A percentile compares a stretch with the other conserved stretches of the same genome.
phyloP scores from a whole-genome alignment of 2,113 vertebrate species.

The Pseudorectes ferrugineus region DNA sequence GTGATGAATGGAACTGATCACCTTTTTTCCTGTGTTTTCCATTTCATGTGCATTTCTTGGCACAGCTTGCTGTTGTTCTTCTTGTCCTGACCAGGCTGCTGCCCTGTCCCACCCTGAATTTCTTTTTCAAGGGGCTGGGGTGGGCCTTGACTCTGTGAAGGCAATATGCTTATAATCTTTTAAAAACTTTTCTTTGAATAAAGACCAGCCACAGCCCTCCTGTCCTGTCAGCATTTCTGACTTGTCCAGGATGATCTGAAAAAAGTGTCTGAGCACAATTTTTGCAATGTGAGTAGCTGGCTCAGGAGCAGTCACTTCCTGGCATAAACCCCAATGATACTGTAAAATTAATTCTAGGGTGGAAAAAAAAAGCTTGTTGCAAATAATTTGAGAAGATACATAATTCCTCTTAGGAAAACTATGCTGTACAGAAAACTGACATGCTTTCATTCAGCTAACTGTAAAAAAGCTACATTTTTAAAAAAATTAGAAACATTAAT shows the following conservation, averaged over 20 bases:
- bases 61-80: neutral
- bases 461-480: neutral
- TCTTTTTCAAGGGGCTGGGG: neutral
- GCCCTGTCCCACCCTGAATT: neutral
- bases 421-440: neutral
- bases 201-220: neutral
- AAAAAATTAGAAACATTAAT: neutral
- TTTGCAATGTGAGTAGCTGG: neutral
- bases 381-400: neutral
- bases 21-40: neutral
- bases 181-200: neutral
- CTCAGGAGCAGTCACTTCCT: neutral
- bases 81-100: neutral
- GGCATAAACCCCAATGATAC: neutral
- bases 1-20: neutral
- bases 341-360: neutral
- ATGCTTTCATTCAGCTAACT: neutral
- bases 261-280: neutral
- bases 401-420: neutral
- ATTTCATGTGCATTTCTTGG: neutral
- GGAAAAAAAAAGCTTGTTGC: neutral
- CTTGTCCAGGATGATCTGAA: neutral
- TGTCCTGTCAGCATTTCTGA: neutral
- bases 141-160: neutral
- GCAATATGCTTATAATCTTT: neutral